Base-by-base conservation (phyloP, 1,140 invertebrate genomes). In the Parapsyche elsis region DNA sequence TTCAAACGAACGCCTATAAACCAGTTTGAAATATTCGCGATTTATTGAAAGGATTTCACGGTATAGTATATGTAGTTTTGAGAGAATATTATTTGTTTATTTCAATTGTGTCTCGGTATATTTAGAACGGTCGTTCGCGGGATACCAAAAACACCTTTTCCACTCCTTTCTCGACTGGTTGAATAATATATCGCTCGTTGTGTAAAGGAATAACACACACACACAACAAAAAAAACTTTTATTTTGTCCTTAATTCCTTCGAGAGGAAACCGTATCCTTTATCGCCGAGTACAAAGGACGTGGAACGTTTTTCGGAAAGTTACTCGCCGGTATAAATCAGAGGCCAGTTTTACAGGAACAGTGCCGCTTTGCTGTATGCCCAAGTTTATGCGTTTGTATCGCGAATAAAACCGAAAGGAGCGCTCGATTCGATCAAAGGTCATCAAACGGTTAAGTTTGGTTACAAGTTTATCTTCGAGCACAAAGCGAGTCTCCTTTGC, bases 171-270 rank as follows among this genome's bases (percentile, higher is more conserved):
- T 38, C 30, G 30, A 53, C 16, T n/a, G 71, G 16, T 16, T 73
- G 71, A 73, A 73, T 73, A 73, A 73, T 45, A 57, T 75, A 75
- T 75, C 16, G 44, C 21, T n/a, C 16, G 14, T 4, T n/a, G 21
- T 59, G 44, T 23, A 75, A 14, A 45, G 73, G 57, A 75, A 16
- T n/a, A 75, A 59, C 46, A 57, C n/a, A n/a, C n/a, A n/a, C n/a
- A n/a, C n/a, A n/a, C n/a, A 24, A 7, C 57, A 75, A 75, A 59
- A 75, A 75, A 26, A 57, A 57, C 46, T 53, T 75, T 75, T 75
- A 75, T 75, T 75, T 75, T 75, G 26, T 59, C 53, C 53, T 53
- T 53, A 75, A 59, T 59, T 75, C 73, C 73, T 59, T 30, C 53
- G 23, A 46, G 73, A 75, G 73, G 9, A 30, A 73, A 16, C n/a